A percentile compares a stretch with the other conserved stretches of the same genome.
Evolutionary conservation across 2,888 invertebrate species (phyloP).

Genomic region (Lepidocyrtinus sp.): DNA sequence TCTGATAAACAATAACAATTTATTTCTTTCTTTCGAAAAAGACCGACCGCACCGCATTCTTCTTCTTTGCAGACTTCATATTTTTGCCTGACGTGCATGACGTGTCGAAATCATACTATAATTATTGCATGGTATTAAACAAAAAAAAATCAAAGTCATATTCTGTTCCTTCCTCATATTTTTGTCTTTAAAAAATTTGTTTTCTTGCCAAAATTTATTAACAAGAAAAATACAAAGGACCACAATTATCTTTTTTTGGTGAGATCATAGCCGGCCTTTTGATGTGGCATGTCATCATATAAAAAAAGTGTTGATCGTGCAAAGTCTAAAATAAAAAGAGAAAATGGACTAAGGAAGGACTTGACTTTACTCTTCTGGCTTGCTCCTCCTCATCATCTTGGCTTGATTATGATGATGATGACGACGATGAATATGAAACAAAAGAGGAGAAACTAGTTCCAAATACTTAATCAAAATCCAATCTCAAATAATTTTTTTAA

Average conservation of each 20-base stretch:
- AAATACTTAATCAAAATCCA: constrained; percentile 43
- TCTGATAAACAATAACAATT: constrained; percentile 9
- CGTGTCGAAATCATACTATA: constrained; percentile 16
- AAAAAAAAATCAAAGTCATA: constrained; percentile 17
- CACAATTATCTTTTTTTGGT: background rate
- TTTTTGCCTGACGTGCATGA: constrained; percentile 8
- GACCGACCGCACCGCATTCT: constrained; percentile 56
- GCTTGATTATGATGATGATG: constrained; percentile 12
- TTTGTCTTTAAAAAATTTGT: constrained; percentile 43
- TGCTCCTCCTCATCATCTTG: constrained; percentile 12
- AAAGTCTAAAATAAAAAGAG: constrained; percentile 13
- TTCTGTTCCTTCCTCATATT: constrained; percentile 53
- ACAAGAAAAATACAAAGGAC: constrained; percentile 12
- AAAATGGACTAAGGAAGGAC: constrained; percentile 18
- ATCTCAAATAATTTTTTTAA: constrained; percentile 34
- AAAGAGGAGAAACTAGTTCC: constrained; percentile 60
- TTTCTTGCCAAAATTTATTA: constrained; percentile 43
- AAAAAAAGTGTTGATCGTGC: background rate
- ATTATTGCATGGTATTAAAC: constrained; percentile 2
- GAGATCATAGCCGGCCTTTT: background rate
- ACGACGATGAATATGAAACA: constrained; percentile 12
- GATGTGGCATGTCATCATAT: background rate
- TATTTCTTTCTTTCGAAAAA: constrained; percentile 26
- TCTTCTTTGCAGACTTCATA: constrained; percentile 9
- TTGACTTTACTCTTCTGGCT: constrained; percentile 14